Conservation (phyloP, 2,797 vertebrate genomes). For the Malacoctenus gilli region DNA sequence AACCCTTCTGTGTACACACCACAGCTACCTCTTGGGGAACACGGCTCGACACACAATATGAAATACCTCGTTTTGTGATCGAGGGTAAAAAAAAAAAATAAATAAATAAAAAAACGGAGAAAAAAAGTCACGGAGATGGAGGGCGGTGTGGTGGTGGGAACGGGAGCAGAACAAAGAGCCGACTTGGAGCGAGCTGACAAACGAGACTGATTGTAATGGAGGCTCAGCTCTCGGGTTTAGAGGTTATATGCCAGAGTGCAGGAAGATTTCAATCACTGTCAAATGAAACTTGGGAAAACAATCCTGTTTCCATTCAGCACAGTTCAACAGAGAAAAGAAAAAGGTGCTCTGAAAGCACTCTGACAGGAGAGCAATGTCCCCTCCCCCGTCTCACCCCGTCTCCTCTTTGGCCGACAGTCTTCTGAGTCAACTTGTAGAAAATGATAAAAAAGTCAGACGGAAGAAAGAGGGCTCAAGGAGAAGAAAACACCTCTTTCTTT, state of each 20-base stretch:
- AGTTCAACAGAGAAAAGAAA: slow-evolving; percentile 18
- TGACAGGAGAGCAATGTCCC: slow-evolving; percentile 8
- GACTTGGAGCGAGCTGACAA: slow-evolving; percentile 9
- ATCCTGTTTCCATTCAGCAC: slow-evolving; percentile 26
- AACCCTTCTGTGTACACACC: slow-evolving; percentile 3
- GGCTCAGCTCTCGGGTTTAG: slow-evolving; percentile 23
- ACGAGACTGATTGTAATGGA: slow-evolving; percentile 39
- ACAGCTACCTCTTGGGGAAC: slow-evolving; percentile 8
- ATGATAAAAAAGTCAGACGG: neutral
- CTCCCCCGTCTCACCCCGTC: neutral
- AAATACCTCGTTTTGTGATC: slow-evolving; percentile 35
- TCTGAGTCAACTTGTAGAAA: neutral
- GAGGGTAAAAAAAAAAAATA: neutral
- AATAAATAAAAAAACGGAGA: neutral
- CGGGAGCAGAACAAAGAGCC: neutral
- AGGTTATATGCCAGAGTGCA: slow-evolving; percentile 6
- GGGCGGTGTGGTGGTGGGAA: slow-evolving; percentile 1
- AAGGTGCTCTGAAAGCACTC: slow-evolving; percentile 12
- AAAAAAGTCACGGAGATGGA: neutral
- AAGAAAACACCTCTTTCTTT: neutral
- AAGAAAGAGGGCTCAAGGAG: neutral
- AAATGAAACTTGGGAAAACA: slow-evolving; percentile 39
- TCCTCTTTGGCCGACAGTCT: slow-evolving; percentile 2
- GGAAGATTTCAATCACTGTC: slow-evolving; percentile 34
- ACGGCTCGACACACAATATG: slow-evolving; percentile 22